Evolutionary conservation across 2,888 invertebrate species (phyloP).

Genomic region (Cephus pulcher): DNA sequence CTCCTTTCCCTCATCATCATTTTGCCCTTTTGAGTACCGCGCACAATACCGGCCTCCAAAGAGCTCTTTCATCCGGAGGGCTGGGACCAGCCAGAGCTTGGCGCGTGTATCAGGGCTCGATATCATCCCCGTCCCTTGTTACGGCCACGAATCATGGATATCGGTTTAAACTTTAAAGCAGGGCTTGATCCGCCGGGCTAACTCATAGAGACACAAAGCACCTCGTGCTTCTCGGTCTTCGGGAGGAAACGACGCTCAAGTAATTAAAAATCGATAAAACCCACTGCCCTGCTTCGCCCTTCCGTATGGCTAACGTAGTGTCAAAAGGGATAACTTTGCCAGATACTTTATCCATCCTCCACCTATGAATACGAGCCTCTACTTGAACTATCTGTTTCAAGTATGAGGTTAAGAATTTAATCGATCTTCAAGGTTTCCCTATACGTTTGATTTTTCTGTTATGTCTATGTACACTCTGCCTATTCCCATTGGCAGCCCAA

Average conservation of each 20-base stretch:
- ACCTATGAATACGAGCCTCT: too few relatives aligned
- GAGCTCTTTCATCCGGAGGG: neutral
- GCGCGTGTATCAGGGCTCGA: neutral
- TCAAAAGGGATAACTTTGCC: too few relatives aligned
- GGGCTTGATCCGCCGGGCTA: constrained; percentile 18
- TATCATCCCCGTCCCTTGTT: neutral
- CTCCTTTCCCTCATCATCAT: neutral
- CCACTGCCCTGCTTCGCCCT: constrained; percentile 47
- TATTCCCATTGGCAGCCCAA: too few relatives aligned
- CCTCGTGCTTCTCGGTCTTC: constrained; percentile 32
- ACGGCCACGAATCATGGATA: constrained; percentile 22
- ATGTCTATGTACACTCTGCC: too few relatives aligned
- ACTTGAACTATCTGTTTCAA: too few relatives aligned
- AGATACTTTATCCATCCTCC: too few relatives aligned
- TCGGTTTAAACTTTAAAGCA: constrained; percentile 39
- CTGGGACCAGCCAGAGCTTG: neutral
- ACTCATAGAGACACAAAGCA: constrained; percentile 18
- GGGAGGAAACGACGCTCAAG: constrained; percentile 51
- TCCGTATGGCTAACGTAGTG: neutral
- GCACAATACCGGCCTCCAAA: neutral
- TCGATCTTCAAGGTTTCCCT: too few relatives aligned
- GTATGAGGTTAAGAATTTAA: too few relatives aligned
- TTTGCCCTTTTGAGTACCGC: neutral
- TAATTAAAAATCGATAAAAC: constrained; percentile 64
- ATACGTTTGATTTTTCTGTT: too few relatives aligned